These are phyloP conservation scores for Varanus komodoensis DNA, from an alignment of 2,113 vertebrate species.

Conservation along the genomic window DNA sequence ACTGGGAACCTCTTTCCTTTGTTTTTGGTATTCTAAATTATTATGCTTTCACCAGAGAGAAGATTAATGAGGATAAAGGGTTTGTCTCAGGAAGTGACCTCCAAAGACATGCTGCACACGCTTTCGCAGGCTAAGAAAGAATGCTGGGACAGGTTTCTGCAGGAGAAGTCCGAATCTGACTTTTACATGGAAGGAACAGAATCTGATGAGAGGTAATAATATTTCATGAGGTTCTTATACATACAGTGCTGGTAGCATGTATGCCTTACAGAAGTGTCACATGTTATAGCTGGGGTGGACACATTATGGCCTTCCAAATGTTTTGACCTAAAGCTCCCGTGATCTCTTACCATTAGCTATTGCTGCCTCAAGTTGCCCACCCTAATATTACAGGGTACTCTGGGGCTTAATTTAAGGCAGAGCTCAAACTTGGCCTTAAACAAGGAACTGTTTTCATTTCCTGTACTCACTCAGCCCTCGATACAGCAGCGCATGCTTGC, in stretches of 20 bases:
- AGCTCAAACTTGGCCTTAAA: background rate
- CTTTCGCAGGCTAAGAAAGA: constrained; percentile 96
- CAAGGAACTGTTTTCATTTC: background rate
- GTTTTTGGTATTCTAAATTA: background rate
- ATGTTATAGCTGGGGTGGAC: background rate
- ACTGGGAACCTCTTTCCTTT: background rate
- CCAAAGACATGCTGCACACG: constrained; percentile 93
- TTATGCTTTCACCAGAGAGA: constrained; percentile 82
- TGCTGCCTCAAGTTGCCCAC: too few species aligned
- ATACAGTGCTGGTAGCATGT: too few species aligned
- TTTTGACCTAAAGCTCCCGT: too few species aligned
- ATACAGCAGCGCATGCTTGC: too few species aligned
- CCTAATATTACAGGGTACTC: background rate
- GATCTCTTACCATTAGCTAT: too few species aligned
- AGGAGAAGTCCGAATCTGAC: constrained; percentile 90
- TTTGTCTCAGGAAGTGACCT: constrained; percentile 91
- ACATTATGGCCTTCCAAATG: too few species aligned
- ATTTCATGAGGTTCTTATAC: background rate
- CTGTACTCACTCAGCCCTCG: background rate
- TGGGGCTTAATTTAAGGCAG: background rate
- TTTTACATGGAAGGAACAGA: constrained; percentile 86
- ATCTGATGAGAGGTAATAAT: constrained; percentile 87
- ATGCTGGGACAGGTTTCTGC: constrained; percentile 96
- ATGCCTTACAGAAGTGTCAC: background rate
- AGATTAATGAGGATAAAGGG: constrained; percentile 92